A percentile compares a stretch with the other conserved stretches of the same genome.
phyloP scores from a whole-genome alignment of 2,113 vertebrate species.

The Sorex fumeus region DNA sequence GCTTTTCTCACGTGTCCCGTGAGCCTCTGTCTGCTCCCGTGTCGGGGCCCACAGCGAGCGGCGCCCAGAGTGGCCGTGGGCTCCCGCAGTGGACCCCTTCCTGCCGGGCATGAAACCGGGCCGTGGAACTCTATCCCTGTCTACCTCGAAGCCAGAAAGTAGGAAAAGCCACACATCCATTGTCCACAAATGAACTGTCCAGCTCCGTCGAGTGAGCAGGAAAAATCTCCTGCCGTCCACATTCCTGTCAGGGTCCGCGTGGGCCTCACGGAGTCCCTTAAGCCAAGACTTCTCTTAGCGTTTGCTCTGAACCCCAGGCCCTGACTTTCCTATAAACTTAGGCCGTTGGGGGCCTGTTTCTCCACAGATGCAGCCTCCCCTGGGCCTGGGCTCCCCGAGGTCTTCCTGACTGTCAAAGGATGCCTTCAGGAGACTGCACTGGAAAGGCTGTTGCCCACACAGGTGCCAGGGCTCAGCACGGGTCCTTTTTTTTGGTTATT shows the following conservation, averaged over 20 bases:
- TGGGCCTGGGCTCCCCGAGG: neutral
- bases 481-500: neutral
- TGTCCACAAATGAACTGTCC: neutral
- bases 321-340: neutral
- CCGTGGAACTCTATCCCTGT: neutral
- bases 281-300: neutral
- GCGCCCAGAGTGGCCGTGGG: neutral
- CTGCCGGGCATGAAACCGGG: neutral
- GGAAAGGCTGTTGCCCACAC: neutral
- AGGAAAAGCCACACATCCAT: constrained; percentile 9
- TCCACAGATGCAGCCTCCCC: neutral
- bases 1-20: neutral
- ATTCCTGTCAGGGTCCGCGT: no score
- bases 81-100: no score
- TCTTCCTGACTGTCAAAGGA: neutral
- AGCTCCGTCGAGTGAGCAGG: neutral
- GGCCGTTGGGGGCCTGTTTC: neutral
- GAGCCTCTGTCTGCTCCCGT: constrained; percentile 3
- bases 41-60: neutral
- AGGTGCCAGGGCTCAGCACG: neutral
- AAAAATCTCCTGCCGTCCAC: neutral
- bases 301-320: neutral
- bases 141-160: constrained; percentile 14
- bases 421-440: neutral
- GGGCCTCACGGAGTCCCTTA: no score